phyloP scores from a whole-genome alignment of 2,888 invertebrate species.

The Scaptomyza tumidula region DNA sequence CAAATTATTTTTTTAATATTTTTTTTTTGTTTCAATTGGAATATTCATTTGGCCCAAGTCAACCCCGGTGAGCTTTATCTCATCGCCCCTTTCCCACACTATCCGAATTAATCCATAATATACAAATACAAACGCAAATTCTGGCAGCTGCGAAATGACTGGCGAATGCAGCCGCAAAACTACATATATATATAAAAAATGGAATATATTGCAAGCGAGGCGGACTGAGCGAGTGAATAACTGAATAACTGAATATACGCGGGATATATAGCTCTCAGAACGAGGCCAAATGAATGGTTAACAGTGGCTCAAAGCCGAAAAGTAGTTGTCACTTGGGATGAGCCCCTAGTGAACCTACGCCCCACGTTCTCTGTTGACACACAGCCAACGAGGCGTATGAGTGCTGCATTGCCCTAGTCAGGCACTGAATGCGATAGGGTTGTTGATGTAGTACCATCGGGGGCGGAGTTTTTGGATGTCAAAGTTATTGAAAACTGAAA shows the following conservation, averaged over 20 bases:
- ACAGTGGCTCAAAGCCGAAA: constrained; percentile 61
- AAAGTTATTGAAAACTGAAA: constrained; percentile 76
- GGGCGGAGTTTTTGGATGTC: constrained; percentile 22
- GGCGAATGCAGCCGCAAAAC: constrained; percentile 28
- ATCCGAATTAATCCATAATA: constrained; percentile 56
- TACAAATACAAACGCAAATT: constrained; percentile 18
- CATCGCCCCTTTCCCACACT: background rate
- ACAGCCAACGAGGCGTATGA: constrained; percentile 63
- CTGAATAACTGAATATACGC: constrained; percentile 41
- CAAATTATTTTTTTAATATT: constrained; percentile 16
- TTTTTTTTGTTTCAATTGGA: constrained; percentile 18
- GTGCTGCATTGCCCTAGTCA: constrained; percentile 39
- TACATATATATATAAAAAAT: constrained; percentile 54
- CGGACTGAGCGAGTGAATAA: constrained; percentile 22
- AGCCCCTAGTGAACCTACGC: background rate
- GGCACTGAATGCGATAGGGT: background rate
- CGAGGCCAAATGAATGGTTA: constrained; percentile 52
- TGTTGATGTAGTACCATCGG: no score
- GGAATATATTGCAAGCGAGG: constrained; percentile 46
- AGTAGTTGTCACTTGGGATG: constrained; percentile 51
- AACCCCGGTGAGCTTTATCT: background rate
- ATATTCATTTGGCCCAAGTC: background rate
- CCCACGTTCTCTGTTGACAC: constrained; percentile 32
- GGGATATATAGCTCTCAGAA: constrained; percentile 28
- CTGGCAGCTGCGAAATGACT: constrained; percentile 21